These are phyloP conservation scores for Aptenodytes patagonicus DNA, from an alignment of 2,113 vertebrate genomes.

Conservation along the genomic window DNA sequence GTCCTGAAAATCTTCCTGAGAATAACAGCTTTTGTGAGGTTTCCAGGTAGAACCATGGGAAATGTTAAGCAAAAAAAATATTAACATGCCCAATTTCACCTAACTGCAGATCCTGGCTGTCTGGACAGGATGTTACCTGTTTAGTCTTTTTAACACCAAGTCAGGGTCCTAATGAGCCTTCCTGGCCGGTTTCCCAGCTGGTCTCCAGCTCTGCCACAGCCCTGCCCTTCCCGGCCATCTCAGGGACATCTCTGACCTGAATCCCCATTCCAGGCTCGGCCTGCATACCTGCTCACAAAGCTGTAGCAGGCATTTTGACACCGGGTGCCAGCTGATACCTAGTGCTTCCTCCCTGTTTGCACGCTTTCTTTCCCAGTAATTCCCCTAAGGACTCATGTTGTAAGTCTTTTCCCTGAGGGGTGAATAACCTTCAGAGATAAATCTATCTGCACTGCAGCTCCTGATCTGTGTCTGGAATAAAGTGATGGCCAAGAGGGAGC, in stretches of 20 bases:
- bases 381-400: background rate
- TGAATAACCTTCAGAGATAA: background rate
- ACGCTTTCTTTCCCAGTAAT: background rate
- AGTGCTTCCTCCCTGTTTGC: background rate
- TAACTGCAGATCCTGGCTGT: background rate
- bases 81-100: background rate
- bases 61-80: background rate
- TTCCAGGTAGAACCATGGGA: background rate
- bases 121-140: background rate
- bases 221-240: background rate
- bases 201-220: background rate
- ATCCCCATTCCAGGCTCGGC: rapidly evolving
- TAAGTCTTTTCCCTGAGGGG: background rate
- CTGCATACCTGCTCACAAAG: background rate
- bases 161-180: background rate
- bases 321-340: rapidly evolving
- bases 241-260: background rate
- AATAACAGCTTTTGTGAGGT: background rate
- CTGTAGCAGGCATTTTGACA: background rate
- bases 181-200: background rate
- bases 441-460: background rate
- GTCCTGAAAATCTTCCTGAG: background rate
- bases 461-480: background rate
- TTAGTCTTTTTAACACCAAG: background rate
- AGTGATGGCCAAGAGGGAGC: background rate